phyloP scores from a whole-genome alignment of 2,797 vertebrate genomes.

The Enteromius thamalakanensis region DNA sequence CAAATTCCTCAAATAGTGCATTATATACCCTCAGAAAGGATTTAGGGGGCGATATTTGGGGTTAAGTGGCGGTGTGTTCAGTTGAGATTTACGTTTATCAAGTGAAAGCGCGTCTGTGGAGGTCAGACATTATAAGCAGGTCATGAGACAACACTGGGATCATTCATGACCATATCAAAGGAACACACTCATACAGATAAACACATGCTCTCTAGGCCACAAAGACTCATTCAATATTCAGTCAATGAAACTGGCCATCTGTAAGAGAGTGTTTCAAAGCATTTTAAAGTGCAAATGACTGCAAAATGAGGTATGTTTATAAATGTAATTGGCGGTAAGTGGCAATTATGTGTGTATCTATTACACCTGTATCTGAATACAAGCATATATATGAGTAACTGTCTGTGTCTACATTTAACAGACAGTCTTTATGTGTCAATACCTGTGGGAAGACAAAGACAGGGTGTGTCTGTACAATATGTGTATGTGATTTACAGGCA shows the following conservation, averaged over 20 bases:
- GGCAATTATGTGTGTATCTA: slow-evolving; percentile 11
- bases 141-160: slow-evolving; percentile 27
- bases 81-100: slow-evolving; percentile 1
- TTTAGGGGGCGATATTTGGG: not conserved
- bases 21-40: not conserved
- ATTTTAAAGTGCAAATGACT: slow-evolving; percentile 26
- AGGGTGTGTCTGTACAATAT: not conserved
- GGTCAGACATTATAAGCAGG: slow-evolving; percentile 37
- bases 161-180: slow-evolving; percentile 31
- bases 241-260: slow-evolving; percentile 22
- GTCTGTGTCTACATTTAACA: slow-evolving; percentile 13
- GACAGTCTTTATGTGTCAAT: slow-evolving; percentile 3
- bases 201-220: slow-evolving; percentile 17
- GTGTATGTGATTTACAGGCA: not conserved
- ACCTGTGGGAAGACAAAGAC: not conserved
- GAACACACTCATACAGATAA: slow-evolving; percentile 3
- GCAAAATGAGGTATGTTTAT: slow-evolving; percentile 16
- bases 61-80: not conserved
- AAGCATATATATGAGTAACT: not conserved
- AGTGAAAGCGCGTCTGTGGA: slow-evolving; percentile 22
- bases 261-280: slow-evolving; percentile 25
- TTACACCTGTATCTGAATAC: slow-evolving; percentile 2
- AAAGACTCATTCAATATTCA: slow-evolving; percentile 40
- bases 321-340: slow-evolving; percentile 19
- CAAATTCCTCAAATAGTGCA: not conserved